Conservation (phyloP, 1,140 invertebrate species). For the fruit fly (Drosophila melanogaster) region DNA sequence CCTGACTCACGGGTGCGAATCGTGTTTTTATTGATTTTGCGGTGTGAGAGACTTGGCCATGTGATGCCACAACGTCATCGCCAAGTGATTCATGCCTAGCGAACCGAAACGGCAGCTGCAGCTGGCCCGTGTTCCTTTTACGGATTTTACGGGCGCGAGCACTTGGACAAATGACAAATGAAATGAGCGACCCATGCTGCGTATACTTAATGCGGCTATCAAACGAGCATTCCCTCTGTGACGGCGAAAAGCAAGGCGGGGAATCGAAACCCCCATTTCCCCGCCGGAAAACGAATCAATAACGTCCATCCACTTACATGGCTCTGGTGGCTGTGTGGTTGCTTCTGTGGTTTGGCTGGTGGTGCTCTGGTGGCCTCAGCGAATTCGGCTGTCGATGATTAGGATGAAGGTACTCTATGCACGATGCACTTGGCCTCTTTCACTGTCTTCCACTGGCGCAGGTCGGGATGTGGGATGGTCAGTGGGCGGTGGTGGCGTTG, state of each 20-base stretch:
- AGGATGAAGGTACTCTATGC: slow-evolving; percentile 40
- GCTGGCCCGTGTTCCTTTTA: slow-evolving; percentile 9
- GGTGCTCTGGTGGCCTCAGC: slow-evolving; percentile 38
- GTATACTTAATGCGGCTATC: slow-evolving; percentile 48
- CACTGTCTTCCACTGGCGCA: slow-evolving; percentile 51
- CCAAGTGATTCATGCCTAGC: slow-evolving; percentile 33
- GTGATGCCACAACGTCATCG: slow-evolving; percentile 59
- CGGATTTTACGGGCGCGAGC: slow-evolving; percentile 5
- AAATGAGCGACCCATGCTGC: slow-evolving; percentile 21
- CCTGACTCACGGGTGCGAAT: slow-evolving; percentile 49
- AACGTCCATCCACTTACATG: slow-evolving; percentile 73
- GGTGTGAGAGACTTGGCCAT: slow-evolving; percentile 62
- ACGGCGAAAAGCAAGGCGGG: slow-evolving; percentile 18
- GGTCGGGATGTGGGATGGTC: slow-evolving; percentile 31
- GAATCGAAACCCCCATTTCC: slow-evolving; percentile 1
- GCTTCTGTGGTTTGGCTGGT: slow-evolving; percentile 23
- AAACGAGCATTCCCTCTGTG: slow-evolving; percentile 29
- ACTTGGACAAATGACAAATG: slow-evolving; percentile 32
- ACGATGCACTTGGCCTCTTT: slow-evolving; percentile 55
- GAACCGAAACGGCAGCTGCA: slow-evolving; percentile 26
- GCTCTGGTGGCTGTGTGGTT: slow-evolving; percentile 42
- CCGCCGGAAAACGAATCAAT: slow-evolving; percentile 65
- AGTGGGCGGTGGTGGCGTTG: slow-evolving; percentile 13
- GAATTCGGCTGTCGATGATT: slow-evolving; percentile 47
- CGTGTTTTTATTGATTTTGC: slow-evolving; percentile 76